Evolutionary conservation across 2,113 vertebrate species (phyloP).

Genomic region (Leucopternis melanops): DNA sequence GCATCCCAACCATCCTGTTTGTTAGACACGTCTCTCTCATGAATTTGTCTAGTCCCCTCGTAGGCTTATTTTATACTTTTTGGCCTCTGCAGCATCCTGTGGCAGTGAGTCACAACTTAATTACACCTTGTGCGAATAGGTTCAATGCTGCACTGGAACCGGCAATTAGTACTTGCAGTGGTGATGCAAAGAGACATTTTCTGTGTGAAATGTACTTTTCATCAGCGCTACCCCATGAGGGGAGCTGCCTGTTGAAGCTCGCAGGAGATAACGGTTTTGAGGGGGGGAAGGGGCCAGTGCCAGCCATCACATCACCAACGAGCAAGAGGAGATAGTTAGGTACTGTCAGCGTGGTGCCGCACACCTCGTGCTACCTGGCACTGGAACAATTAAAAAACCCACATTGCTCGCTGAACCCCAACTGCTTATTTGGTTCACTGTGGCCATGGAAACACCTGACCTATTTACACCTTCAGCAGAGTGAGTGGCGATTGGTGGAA

Average conservation of each 20-base stretch:
- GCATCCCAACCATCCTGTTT: not conserved
- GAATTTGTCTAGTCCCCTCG: not conserved
- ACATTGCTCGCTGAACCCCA: not conserved
- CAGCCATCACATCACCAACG: accelerated
- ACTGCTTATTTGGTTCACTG: not conserved
- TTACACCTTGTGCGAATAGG: constrained; percentile 22
- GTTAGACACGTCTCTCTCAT: not conserved
- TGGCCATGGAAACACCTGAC: constrained; percentile 27
- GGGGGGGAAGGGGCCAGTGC: not conserved
- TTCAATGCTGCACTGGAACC: not conserved
- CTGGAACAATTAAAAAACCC: not conserved
- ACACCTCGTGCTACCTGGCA: not conserved
- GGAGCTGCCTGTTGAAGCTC: not conserved
- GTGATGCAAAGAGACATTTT: not conserved
- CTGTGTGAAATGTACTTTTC: constrained; percentile 14
- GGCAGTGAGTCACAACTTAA: constrained; percentile 48
- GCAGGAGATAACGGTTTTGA: not conserved
- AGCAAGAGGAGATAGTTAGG: not conserved
- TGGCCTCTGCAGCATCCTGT: constrained; percentile 24
- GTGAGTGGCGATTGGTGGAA: not conserved
- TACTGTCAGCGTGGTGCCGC: not conserved
- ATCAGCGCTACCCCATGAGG: not conserved
- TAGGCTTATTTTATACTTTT: not conserved
- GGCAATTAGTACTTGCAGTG: constrained; percentile 10
- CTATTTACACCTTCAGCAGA: not conserved